These are phyloP conservation scores for Marmota monax DNA, from an alignment of 2,113 vertebrate genomes.

Conservation along the genomic window DNA sequence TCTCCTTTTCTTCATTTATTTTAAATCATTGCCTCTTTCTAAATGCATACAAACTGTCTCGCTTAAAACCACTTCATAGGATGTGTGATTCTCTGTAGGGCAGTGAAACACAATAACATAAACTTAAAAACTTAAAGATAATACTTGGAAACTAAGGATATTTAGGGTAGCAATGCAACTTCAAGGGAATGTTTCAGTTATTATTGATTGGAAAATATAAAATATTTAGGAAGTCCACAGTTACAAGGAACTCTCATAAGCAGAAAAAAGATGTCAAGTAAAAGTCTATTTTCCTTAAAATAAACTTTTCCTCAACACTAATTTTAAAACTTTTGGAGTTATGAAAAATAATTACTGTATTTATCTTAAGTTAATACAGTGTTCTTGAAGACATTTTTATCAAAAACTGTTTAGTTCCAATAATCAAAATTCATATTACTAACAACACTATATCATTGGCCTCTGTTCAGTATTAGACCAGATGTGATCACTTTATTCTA, in stretches of 20 bases:
- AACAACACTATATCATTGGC: conserved; percentile 63
- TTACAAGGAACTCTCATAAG: conserved; percentile 3
- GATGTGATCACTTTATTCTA: conserved; percentile 77
- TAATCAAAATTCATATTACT: conserved; percentile 69
- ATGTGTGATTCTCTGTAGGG: background rate
- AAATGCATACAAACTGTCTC: conserved; percentile 7
- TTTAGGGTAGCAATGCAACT: conserved; percentile 6
- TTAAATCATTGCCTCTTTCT: conserved; percentile 43
- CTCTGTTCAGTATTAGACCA: conserved; percentile 72
- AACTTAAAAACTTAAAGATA: conserved; percentile 58
- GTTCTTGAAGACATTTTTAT: conserved; percentile 34
- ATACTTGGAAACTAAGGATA: conserved; percentile 11
- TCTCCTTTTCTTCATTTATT: conserved; percentile 38
- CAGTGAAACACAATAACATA: conserved; percentile 46
- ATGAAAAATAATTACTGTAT: background rate
- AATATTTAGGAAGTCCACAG: background rate
- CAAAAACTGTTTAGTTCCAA: conserved; percentile 66
- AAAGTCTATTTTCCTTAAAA: background rate
- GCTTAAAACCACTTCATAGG: background rate
- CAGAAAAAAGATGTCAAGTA: background rate
- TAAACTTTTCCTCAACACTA: background rate
- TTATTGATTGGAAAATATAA: background rate
- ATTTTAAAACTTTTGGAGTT: conserved; percentile 26
- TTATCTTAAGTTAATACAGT: conserved; percentile 24
- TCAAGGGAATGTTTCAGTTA: conserved; percentile 11